Evolutionary conservation across 2,888 invertebrate genomes (phyloP).

Genomic region (Plagodis dolabraria): DNA sequence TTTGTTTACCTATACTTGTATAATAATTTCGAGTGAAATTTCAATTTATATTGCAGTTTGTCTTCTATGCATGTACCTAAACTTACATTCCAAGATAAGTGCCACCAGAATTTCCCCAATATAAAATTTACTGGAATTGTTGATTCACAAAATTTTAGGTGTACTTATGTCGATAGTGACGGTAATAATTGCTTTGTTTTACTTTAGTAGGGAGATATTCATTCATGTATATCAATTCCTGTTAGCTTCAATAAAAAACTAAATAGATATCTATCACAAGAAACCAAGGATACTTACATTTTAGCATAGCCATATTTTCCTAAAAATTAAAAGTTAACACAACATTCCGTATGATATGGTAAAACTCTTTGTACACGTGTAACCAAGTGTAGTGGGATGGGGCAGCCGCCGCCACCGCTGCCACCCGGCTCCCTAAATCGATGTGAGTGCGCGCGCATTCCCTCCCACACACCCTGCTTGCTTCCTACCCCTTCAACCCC

Average conservation of each 20-base stretch:
- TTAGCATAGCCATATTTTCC: not conserved
- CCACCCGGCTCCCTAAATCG: slow-evolving; percentile 49
- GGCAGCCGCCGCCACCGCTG: not conserved
- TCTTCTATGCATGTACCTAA: no score
- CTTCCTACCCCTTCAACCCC: slow-evolving; percentile 38
- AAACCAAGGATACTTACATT: not conserved
- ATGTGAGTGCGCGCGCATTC: slow-evolving; percentile 71
- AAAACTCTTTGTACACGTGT: slow-evolving; percentile 18
- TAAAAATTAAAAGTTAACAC: slow-evolving; percentile 1
- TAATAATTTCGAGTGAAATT: no score
- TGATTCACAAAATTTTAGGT: no score
- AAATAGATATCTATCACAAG: not conserved
- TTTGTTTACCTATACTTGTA: no score
- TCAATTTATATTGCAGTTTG: no score
- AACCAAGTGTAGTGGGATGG: slow-evolving; percentile 1
- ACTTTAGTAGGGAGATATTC: no score
- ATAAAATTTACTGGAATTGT: no score
- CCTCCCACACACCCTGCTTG: slow-evolving; percentile 32
- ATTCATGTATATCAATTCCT: no score
- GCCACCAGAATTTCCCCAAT: no score
- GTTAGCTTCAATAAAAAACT: not conserved
- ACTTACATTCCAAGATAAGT: no score
- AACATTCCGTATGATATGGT: slow-evolving; percentile 4
- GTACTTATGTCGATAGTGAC: no score
- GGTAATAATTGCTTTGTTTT: no score